phyloP scores from a whole-genome alignment of 1,140 invertebrate genomes.

The Cotesia vestalis region DNA sequence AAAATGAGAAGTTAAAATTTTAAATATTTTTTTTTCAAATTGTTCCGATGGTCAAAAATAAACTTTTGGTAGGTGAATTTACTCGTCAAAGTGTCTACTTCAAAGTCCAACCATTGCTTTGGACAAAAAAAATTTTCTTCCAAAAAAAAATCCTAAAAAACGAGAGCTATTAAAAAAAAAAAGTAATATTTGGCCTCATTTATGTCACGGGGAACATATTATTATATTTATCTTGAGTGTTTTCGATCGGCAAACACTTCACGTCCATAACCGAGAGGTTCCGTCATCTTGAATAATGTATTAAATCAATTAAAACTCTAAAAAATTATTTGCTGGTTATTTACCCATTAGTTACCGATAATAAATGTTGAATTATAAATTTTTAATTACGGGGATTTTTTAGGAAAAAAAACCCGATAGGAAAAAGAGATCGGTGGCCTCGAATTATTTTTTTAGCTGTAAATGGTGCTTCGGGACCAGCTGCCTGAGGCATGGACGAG shows the following conservation, averaged over 20 bases:
- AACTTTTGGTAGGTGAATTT: too few species aligned
- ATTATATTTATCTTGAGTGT: not conserved
- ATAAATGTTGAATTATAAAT: not conserved
- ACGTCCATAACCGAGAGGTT: not conserved
- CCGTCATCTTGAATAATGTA: not conserved
- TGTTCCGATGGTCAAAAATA: too few species aligned
- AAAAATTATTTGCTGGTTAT: not conserved
- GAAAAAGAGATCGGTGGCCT: conserved; percentile 3
- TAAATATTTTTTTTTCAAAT: too few species aligned
- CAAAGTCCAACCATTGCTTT: too few species aligned
- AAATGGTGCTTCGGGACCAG: not conserved
- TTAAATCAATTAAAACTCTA: conserved; percentile 8
- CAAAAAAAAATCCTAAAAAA: not conserved
- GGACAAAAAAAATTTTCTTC: too few species aligned
- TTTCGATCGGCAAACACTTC: not conserved
- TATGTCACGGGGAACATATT: not conserved
- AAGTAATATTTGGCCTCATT: not conserved
- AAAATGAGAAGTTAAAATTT: too few species aligned
- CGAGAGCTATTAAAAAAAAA: not conserved
- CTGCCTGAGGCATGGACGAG: not conserved
- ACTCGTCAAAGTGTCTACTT: too few species aligned
- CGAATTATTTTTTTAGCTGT: conserved; percentile 4
- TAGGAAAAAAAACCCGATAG: not conserved
- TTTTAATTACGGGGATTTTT: too few species aligned
- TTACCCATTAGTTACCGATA: not conserved